Evolutionary conservation across 1,140 invertebrate genomes (phyloP), one percentile per base, ranked within the genome.

Genomic region (Cherax destructor): DNA sequence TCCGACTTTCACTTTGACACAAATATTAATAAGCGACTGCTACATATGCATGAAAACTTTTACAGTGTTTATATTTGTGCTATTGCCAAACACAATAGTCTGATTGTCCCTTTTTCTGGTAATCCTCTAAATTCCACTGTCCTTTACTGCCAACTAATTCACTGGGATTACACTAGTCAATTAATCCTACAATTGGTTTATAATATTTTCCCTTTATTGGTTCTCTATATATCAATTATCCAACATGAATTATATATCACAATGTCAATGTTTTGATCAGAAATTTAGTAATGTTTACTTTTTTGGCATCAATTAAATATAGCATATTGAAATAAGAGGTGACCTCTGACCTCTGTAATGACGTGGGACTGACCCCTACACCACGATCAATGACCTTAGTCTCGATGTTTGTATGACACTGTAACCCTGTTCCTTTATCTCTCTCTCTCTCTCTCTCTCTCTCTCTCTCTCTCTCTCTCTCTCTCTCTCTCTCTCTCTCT

Each of bases 401-500:
- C 30, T 2, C 0, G 30, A 41, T 41, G 30, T 41, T 41, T 41
- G 0, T 41, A 2, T 41, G 30, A 1, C 30, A 0, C 30, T 41
- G 30, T 41, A 41, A 41, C 2, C 30, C 0, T 41, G 30, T 41
- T 41, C 30, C 30, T 47, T 4, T 47, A 4, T 47, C 76, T 78
- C 76, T 78, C 76, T 78, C 76, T 47, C 30, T 47, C 30, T 47
- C 30, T 47, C 76, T 78, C 76, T 78, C 76, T 78, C 76, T 78
- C 76, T 78, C 76, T 78, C 76, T 78, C 76, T 78, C 76, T 78
- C 76, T 78, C 76, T 78, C 76, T 78, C 76, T 78, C 76, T 78
- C 72, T 78, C 76, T 78, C 76, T 78, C 76, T 78, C 76, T 74
- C 72, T 74, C 72, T 74, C 72, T 74, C 72, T 74, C 72, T 74